These are phyloP conservation scores for Baccha elongata DNA, from an alignment of 2,888 invertebrate genomes.

Conservation along the genomic window DNA sequence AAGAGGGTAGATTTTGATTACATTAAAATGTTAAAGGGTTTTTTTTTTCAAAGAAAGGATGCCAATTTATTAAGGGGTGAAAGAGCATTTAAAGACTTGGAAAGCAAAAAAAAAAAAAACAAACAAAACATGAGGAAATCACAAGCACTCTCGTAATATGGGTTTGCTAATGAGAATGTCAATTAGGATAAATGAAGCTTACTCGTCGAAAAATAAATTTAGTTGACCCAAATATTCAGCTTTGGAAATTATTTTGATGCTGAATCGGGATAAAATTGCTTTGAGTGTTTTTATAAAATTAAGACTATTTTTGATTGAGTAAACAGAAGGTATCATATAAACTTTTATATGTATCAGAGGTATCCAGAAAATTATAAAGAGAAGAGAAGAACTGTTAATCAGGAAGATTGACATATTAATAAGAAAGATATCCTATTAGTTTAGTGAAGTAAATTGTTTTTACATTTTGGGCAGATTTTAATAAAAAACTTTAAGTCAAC, in stretches of 20 bases:
- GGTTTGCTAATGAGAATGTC: conserved; percentile 70
- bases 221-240: conserved; percentile 47
- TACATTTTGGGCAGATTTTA: too few species aligned
- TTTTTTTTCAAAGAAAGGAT: neutral
- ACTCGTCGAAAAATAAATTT: conserved; percentile 65
- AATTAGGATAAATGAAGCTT: conserved; percentile 68
- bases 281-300: too few species aligned
- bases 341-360: too few species aligned
- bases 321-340: too few species aligned
- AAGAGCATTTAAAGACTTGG: neutral
- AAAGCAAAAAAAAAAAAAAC: conserved; percentile 21
- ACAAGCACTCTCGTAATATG: conserved; percentile 43
- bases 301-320: too few species aligned
- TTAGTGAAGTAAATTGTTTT: too few species aligned
- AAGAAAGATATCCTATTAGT: too few species aligned
- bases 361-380: too few species aligned
- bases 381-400: too few species aligned
- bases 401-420: too few species aligned
- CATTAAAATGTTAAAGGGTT: conserved; percentile 16
- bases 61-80: neutral
- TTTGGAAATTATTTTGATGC: conserved; percentile 7
- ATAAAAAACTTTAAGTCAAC: too few species aligned
- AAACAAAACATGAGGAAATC: neutral
- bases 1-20: conserved; percentile 44
- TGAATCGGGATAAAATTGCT: conserved; percentile 33